phyloP scores from a whole-genome alignment of 2,113 vertebrate genomes.

The Mustela lutreola region DNA sequence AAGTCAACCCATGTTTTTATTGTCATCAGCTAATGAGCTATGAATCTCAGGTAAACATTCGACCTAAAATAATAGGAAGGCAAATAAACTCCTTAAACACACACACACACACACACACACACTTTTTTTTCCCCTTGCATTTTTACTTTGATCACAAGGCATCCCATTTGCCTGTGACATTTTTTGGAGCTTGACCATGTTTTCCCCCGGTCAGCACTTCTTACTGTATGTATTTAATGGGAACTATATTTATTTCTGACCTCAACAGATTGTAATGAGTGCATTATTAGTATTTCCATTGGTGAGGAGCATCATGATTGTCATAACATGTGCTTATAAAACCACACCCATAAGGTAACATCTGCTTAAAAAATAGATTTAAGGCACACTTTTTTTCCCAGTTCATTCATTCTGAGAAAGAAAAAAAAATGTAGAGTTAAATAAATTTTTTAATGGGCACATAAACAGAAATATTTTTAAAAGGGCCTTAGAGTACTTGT shows the following conservation, averaged over 20 bases:
- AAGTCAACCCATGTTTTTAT: slow-evolving; percentile 45
- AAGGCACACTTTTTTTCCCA: neutral
- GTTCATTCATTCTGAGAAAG: slow-evolving; percentile 24
- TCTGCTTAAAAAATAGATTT: neutral
- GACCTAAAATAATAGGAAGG: neutral
- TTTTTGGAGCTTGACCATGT: neutral
- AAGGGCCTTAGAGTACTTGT: neutral
- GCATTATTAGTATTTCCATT: neutral
- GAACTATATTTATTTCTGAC: slow-evolving; percentile 47
- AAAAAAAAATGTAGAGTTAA: neutral
- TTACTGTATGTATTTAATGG: neutral
- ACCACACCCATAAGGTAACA: neutral
- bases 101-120: no score
- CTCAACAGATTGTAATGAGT: neutral
- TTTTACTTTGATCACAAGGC: slow-evolving; percentile 35
- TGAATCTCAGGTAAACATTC: slow-evolving; percentile 35
- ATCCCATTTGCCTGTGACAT: neutral
- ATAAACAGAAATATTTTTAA: slow-evolving; percentile 34
- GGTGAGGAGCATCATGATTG: neutral
- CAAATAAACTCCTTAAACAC: neutral
- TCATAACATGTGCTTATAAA: neutral
- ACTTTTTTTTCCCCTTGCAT: neutral
- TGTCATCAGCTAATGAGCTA: neutral
- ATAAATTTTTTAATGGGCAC: neutral
- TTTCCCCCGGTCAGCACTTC: neutral